Percentiles rank a stretch among this genome's conserved stretches.
These are phyloP conservation scores for Agriopis aurantiaria DNA, from an alignment of 2,888 invertebrate genomes.

Conservation along the genomic window DNA sequence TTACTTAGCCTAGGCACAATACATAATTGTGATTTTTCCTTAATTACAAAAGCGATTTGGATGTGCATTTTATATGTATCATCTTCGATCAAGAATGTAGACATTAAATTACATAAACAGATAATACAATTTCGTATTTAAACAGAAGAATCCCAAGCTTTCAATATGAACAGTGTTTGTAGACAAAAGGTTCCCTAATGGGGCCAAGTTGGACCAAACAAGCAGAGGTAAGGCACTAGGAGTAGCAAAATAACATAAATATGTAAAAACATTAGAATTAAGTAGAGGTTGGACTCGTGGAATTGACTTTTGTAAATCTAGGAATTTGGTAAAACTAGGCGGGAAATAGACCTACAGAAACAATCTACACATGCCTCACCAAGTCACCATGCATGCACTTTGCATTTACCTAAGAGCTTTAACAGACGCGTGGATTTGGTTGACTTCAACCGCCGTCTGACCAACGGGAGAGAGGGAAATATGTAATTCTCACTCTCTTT, in stretches of 20 bases:
- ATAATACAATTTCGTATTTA: background rate
- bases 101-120: background rate
- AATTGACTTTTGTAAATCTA: slow-evolving; percentile 34
- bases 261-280: slow-evolving; percentile 19
- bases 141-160: slow-evolving; percentile 5
- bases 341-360: background rate
- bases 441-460: no score
- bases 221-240: slow-evolving; percentile 57
- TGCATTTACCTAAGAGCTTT: background rate
- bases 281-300: slow-evolving; percentile 32
- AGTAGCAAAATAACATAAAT: slow-evolving; percentile 32
- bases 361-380: slow-evolving; percentile 5
- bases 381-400: no score
- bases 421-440: no score
- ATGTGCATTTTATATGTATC: slow-evolving; percentile 25
- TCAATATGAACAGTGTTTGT: background rate
- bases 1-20: slow-evolving; percentile 25
- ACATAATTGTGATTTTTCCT: slow-evolving; percentile 28
- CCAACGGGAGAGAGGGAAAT: no score
- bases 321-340: background rate
- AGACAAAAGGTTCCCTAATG: no score
- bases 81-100: background rate
- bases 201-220: background rate
- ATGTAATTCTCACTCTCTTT: no score
- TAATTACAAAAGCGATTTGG: slow-evolving; percentile 39